These are phyloP conservation scores for Callimorpha dominula DNA, from an alignment of 2,888 invertebrate genomes.

Conservation along the genomic window DNA sequence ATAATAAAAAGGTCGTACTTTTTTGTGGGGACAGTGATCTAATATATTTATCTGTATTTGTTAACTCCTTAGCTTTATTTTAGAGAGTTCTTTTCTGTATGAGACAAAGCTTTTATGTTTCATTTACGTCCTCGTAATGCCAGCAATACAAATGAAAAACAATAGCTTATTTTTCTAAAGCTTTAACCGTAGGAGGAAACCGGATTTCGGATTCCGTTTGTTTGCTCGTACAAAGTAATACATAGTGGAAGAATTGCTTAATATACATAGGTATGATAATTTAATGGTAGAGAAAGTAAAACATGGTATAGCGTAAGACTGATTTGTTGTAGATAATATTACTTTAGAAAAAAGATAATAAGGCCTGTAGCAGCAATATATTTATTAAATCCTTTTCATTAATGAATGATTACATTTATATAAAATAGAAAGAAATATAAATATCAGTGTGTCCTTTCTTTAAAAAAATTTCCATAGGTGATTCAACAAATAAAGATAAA, in stretches of 20 bases:
- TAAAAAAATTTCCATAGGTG: neutral
- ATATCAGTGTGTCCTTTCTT: no score
- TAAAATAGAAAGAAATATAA: no score
- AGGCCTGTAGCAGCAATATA: neutral
- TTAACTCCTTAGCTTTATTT: neutral
- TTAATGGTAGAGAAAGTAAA: constrained; percentile 12
- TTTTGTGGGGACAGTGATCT: neutral
- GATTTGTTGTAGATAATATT: constrained; percentile 1
- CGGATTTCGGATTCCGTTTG: constrained; percentile 15
- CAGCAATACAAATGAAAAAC: constrained; percentile 14
- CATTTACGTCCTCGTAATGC: constrained; percentile 13
- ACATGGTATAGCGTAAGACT: constrained; percentile 4
- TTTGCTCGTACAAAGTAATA: constrained; percentile 16
- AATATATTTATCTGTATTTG: neutral
- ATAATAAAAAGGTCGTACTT: neutral
- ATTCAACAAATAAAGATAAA: neutral
- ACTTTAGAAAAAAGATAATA: neutral
- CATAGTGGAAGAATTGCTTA: constrained; percentile 8
- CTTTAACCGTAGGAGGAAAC: constrained; percentile 9
- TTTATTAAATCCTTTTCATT: neutral
- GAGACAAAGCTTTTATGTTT: constrained; percentile 17
- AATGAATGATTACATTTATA: no score
- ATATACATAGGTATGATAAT: constrained; percentile 1
- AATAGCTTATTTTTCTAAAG: constrained; percentile 12
- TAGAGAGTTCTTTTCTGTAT: constrained; percentile 12